Conservation (phyloP, 2,888 invertebrate species). For the Dynastes maya region DNA sequence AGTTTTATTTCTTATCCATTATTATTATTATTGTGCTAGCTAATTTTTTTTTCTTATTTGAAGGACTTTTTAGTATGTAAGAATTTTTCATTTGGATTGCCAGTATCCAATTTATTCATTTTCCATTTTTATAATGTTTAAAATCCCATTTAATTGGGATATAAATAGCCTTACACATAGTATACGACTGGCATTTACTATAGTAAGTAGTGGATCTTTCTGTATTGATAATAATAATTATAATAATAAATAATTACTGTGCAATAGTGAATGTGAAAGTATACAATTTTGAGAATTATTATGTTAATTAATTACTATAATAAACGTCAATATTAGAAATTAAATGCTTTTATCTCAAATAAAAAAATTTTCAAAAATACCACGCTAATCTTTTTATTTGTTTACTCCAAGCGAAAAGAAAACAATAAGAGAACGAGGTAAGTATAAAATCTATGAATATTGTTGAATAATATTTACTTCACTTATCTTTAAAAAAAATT, state of each 20-base stretch:
- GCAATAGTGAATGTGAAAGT: slow-evolving; percentile 65
- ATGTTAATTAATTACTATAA: slow-evolving; percentile 61
- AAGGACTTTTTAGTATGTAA: slow-evolving; percentile 25
- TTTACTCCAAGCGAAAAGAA: neutral
- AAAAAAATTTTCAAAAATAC: slow-evolving; percentile 54
- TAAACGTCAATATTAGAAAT: slow-evolving; percentile 62
- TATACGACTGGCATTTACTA: slow-evolving; percentile 66
- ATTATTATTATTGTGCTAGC: slow-evolving; percentile 47
- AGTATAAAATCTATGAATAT: too few species aligned
- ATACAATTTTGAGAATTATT: slow-evolving; percentile 61
- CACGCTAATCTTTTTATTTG: slow-evolving; percentile 25
- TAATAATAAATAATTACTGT: slow-evolving; percentile 58
- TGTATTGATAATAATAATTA: slow-evolving; percentile 55
- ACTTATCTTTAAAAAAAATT: too few species aligned
- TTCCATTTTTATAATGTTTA: slow-evolving; percentile 24
- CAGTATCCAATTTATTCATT: slow-evolving; percentile 23
- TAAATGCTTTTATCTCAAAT: slow-evolving; percentile 66
- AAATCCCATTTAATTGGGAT: slow-evolving; percentile 51
- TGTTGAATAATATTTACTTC: too few species aligned
- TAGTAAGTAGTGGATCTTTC: slow-evolving; percentile 60
- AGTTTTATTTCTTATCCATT: slow-evolving; percentile 55
- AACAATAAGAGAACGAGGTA: too few species aligned
- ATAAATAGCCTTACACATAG: slow-evolving; percentile 67
- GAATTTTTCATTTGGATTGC: slow-evolving; percentile 23
- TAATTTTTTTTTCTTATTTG: slow-evolving; percentile 11